These are phyloP conservation scores for Urocitellus parryii DNA, from an alignment of 2,113 vertebrate genomes.

Conservation along the genomic window DNA sequence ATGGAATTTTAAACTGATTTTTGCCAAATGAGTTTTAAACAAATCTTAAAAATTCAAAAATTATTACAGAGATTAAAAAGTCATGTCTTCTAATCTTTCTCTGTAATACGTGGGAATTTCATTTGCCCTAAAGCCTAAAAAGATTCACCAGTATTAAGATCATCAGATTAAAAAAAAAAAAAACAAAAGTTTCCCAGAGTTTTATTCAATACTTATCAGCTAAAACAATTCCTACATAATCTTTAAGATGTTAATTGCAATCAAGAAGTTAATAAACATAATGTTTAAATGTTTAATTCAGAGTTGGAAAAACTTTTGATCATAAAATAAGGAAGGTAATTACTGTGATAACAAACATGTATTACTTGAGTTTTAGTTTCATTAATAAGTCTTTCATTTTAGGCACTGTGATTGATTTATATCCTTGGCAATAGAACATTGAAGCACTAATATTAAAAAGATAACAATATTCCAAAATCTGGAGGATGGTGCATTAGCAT, in stretches of 20 bases:
- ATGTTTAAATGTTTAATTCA: slow-evolving; percentile 30
- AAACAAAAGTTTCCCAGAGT: slow-evolving; percentile 7
- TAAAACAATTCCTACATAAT: slow-evolving; percentile 11
- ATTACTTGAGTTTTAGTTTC: slow-evolving; percentile 23
- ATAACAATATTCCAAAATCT: neutral
- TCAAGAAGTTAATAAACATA: slow-evolving; percentile 21
- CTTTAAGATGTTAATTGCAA: slow-evolving; percentile 14
- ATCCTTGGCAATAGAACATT: neutral
- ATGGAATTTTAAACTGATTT: slow-evolving; percentile 47
- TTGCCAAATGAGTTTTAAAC: slow-evolving; percentile 24
- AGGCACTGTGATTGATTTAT: neutral
- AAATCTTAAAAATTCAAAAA: slow-evolving; percentile 43
- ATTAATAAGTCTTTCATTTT: neutral
- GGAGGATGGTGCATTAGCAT: neutral
- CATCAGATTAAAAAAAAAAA: slow-evolving; percentile 9
- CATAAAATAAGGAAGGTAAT: slow-evolving; percentile 3
- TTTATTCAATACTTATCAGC: slow-evolving; percentile 46
- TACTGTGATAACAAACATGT: neutral
- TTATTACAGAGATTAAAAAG: neutral
- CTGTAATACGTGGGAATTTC: neutral
- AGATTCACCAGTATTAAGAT: slow-evolving; percentile 1
- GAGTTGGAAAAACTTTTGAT: neutral
- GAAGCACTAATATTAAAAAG: neutral
- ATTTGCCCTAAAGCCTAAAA: slow-evolving; percentile 41
- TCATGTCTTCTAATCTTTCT: neutral